Evolutionary conservation across 1,140 invertebrate genomes (phyloP), one percentile per base, ranked within the genome.

Genomic region (Armadillidium nasatum): DNA sequence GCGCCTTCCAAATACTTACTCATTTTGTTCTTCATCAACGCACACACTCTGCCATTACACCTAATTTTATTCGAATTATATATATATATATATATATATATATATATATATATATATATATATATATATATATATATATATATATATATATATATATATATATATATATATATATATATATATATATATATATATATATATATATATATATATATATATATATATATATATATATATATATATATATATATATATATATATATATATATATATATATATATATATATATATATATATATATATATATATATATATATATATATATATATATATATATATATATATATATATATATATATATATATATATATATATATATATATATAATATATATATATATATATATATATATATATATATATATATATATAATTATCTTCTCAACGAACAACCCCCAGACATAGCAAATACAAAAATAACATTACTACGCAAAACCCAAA

Each of bases 71-170:
- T 33, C 33, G 6, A 33, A 33, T n/a, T 66, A 66, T 66, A 66
- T 66, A 66, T 66, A 21, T 66, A 21, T 66, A 21, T 66, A 21
- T 66, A 21, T 60, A 66, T 66, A 66, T 66, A 66, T 66, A 10
- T 66, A 66, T 66, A 66, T 66, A 66, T 66, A 66, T 66, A 66
- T 66, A 66, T 66, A 66, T 66, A 66, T 66, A 66, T 66, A 66
- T 66, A 66, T 66, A 66, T 66, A 66, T 66, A 6, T 66, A 66
- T 66, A 66, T 66, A 66, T 66, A 66, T 60, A 66, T 66, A 66
- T 66, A 66, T 66, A 66, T 66, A 66, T 66, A 66, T 66, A 66
- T 66, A 66, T 66, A 66, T 66, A 66, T 66, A 66, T 66, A 66
- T 66, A 66, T 66, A 66, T 66, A 66, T 66, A 66, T 66, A 66